Conservation (phyloP, 2,888 invertebrate species). For the Hipparchia semele region DNA sequence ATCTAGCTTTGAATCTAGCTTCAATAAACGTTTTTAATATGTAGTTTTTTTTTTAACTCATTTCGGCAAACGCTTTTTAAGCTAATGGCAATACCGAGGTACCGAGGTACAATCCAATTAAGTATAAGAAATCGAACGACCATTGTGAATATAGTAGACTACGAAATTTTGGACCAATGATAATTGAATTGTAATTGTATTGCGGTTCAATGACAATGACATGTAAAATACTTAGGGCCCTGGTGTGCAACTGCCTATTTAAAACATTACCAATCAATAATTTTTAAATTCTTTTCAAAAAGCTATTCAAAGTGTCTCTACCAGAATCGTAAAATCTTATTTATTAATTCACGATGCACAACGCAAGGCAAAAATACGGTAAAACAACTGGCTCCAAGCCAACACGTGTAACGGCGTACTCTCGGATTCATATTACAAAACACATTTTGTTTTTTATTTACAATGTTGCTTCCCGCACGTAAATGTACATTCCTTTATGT, state of each 20-base stretch:
- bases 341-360: constrained; percentile 27
- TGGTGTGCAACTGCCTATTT: neutral
- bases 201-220: too few species aligned
- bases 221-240: too few species aligned
- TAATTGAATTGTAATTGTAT: too few species aligned
- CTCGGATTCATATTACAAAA: constrained; percentile 56
- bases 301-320: constrained; percentile 26
- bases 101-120: too few species aligned
- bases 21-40: too few species aligned
- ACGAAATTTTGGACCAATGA: too few species aligned
- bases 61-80: too few species aligned
- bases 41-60: too few species aligned
- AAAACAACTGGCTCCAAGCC: constrained; percentile 55
- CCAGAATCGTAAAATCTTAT: constrained; percentile 29
- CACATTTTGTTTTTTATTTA: constrained; percentile 51
- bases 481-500: constrained; percentile 19
- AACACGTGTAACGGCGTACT: constrained; percentile 51
- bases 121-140: too few species aligned
- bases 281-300: constrained; percentile 8
- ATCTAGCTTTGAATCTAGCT: too few species aligned
- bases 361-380: constrained; percentile 23
- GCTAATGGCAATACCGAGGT: too few species aligned
- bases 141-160: too few species aligned
- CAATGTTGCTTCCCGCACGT: constrained; percentile 30
- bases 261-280: constrained; percentile 8